phyloP scores from a whole-genome alignment of 2,113 vertebrate species.

The Columba livia region DNA sequence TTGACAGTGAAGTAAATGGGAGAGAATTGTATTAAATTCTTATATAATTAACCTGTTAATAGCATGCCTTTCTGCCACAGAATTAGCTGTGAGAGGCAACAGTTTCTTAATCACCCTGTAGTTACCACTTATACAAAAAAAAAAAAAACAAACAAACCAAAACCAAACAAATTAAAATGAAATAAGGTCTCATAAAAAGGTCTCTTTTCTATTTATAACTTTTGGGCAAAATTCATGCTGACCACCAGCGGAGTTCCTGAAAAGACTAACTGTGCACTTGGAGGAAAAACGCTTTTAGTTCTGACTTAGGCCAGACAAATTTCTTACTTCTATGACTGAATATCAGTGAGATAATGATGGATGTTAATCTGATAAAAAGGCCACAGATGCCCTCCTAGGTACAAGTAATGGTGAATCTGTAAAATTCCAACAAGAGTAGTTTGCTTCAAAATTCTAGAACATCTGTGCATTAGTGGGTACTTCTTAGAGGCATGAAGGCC shows the following conservation, averaged over 20 bases:
- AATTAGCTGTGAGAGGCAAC: neutral
- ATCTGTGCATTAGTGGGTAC: rapidly evolving
- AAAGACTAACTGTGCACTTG: neutral
- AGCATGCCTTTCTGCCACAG: neutral
- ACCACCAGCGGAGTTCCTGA: neutral
- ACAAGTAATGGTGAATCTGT: neutral
- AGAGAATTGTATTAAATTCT: neutral
- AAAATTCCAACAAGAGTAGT: neutral
- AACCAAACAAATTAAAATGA: neutral
- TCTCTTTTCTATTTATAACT: neutral
- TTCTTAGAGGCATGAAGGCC: neutral
- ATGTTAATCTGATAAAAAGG: neutral
- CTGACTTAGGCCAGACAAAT: neutral
- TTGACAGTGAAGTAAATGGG: neutral
- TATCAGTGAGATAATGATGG: neutral
- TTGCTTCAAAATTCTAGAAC: neutral
- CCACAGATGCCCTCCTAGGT: neutral
- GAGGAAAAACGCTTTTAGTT: neutral
- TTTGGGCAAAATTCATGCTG: neutral
- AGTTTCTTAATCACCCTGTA: neutral
- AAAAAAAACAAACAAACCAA: too few species aligned
- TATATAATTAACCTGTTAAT: neutral
- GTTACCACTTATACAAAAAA: neutral
- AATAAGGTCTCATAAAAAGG: neutral
- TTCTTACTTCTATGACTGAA: neutral